These are phyloP conservation scores for Lingula anatina DNA, from an alignment of 2,888 invertebrate genomes.

Conservation along the genomic window DNA sequence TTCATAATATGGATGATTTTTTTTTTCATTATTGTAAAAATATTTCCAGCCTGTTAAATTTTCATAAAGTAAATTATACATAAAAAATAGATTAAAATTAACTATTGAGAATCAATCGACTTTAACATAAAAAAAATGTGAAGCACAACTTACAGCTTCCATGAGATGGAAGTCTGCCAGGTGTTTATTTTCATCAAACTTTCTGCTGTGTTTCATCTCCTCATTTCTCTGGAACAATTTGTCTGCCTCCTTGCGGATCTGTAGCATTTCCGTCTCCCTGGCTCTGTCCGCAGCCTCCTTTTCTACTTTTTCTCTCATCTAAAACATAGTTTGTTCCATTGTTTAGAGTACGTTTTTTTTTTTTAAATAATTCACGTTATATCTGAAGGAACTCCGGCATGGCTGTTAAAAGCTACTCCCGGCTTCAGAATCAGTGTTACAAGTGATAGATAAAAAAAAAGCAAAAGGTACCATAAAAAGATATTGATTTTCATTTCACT, in stretches of 20 bases:
- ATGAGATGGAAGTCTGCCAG: constrained; percentile 31
- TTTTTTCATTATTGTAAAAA: too few species aligned
- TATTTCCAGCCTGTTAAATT: not conserved
- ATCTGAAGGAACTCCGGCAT: too few species aligned
- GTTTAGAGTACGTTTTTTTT: too few species aligned
- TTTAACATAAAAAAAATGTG: not conserved
- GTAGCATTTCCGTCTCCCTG: constrained; percentile 41
- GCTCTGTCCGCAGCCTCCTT: constrained; percentile 30
- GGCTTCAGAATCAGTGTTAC: too few species aligned
- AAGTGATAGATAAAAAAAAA: too few species aligned
- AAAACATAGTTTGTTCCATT: constrained; percentile 5
- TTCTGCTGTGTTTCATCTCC: constrained; percentile 32
- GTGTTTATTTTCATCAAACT: constrained; percentile 23
- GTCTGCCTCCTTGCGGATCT: constrained; percentile 44
- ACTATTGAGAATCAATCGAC: not conserved
- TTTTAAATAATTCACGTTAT: too few species aligned
- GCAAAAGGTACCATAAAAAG: too few species aligned
- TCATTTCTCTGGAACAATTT: constrained; percentile 45
- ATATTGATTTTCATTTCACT: too few species aligned
- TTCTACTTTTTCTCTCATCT: constrained; percentile 36
- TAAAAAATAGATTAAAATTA: not conserved
- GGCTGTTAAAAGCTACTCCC: too few species aligned
- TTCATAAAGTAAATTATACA: not conserved
- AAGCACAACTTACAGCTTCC: constrained; percentile 34
- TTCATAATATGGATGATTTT: not conserved